These are phyloP conservation scores for Heliconius eleuchia DNA, from an alignment of 1,140 invertebrate genomes.

Conservation along the genomic window DNA sequence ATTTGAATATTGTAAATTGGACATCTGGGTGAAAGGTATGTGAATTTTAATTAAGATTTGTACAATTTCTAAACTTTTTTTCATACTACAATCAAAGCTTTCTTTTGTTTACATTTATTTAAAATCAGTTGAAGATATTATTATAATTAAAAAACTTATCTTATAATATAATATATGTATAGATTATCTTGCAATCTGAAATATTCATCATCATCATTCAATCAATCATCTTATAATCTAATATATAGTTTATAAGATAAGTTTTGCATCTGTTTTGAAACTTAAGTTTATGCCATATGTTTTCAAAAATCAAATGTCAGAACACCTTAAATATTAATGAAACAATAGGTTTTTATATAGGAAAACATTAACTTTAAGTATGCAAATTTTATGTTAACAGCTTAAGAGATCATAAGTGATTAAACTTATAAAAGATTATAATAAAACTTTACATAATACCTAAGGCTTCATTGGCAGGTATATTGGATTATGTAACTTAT, in stretches of 20 bases:
- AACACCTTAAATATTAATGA: too few species aligned
- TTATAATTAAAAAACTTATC: too few species aligned
- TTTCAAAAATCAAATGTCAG: too few species aligned
- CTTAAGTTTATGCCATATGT: too few species aligned
- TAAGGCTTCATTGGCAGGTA: constrained; percentile 10
- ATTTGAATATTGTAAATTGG: not conserved
- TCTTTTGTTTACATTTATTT: not conserved
- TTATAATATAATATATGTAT: too few species aligned
- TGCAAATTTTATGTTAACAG: constrained; percentile 2
- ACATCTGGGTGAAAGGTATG: constrained; percentile 2
- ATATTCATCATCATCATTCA: too few species aligned
- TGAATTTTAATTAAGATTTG: not conserved
- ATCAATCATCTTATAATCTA: too few species aligned
- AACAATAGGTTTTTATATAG: not conserved
- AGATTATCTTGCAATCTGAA: too few species aligned
- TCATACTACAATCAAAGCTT: not conserved
- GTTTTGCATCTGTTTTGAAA: too few species aligned
- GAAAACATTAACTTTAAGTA: not conserved
- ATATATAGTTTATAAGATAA: too few species aligned
- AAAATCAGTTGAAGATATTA: too few species aligned
- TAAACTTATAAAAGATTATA: not conserved
- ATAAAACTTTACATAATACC: constrained; percentile 6
- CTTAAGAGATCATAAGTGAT: not conserved
- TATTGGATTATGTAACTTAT: constrained; percentile 9
- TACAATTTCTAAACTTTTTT: not conserved